phyloP scores from a whole-genome alignment of 2,888 invertebrate species.

The Eristalinus aeneus region DNA sequence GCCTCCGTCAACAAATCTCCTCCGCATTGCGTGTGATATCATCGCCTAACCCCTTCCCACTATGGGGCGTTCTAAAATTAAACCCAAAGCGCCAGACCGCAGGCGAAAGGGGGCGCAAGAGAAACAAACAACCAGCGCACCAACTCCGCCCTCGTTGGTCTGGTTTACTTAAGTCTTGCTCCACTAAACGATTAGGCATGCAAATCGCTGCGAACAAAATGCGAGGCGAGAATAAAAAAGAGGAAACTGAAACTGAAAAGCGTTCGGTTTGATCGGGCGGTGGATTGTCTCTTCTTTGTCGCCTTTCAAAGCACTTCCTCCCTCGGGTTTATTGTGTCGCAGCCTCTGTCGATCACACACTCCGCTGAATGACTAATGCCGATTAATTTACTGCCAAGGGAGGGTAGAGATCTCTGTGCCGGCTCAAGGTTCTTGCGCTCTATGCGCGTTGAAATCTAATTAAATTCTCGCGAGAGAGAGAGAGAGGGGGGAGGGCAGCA shows the following conservation, averaged over 20 bases:
- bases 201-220: constrained; percentile 9
- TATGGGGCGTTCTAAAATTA: constrained; percentile 8
- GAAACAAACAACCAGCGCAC: not conserved
- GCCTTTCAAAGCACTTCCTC: constrained; percentile 15
- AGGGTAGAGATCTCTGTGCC: not conserved
- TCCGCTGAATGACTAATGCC: constrained; percentile 41
- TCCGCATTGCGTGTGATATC: constrained; percentile 23
- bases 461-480: constrained; percentile 23
- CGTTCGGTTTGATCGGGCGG: not conserved
- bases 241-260: not conserved
- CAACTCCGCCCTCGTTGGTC: constrained; percentile 21
- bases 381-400: constrained; percentile 51
- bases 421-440: constrained; percentile 37
- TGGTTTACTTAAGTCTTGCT: constrained; percentile 17
- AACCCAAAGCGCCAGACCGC: constrained; percentile 21
- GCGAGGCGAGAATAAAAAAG: not conserved
- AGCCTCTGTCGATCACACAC: constrained; percentile 26
- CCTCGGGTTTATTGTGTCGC: constrained; percentile 23
- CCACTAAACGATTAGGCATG: constrained; percentile 30
- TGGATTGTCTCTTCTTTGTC: not conserved
- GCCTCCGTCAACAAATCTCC: not conserved
- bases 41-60: not conserved
- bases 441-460: constrained; percentile 36
- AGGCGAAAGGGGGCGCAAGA: not conserved
- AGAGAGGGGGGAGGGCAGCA: not conserved